Evolutionary conservation across 2,888 invertebrate genomes (phyloP).

Genomic region (Sipunculus nudus): DNA sequence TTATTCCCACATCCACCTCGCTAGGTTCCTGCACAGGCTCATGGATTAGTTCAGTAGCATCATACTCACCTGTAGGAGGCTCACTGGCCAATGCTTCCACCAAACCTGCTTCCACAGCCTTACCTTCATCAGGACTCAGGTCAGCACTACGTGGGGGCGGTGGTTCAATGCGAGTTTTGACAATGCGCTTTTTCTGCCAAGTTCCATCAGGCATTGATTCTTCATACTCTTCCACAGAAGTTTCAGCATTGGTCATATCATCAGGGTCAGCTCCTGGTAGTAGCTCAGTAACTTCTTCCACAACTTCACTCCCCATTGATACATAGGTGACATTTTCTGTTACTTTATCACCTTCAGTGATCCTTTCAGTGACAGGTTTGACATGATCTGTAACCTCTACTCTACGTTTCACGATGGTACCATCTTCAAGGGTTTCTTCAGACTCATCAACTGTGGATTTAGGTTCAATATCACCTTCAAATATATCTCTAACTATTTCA

Average conservation of each 20-base stretch:
- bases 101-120: too few relatives aligned
- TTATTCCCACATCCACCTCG: too few relatives aligned
- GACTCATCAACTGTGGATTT: conserved; percentile 13
- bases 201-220: conserved; percentile 56
- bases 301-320: conserved; percentile 18
- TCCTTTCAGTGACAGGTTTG: conserved; percentile 15
- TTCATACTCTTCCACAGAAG: conserved; percentile 39
- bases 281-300: conserved; percentile 18
- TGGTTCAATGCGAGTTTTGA: not conserved
- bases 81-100: too few relatives aligned
- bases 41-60: too few relatives aligned
- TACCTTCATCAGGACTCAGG: not conserved
- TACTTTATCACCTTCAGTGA: conserved; percentile 5
- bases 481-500: too few relatives aligned
- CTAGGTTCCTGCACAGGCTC: too few relatives aligned
- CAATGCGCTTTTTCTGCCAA: conserved; percentile 26
- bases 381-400: too few relatives aligned
- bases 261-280: conserved; percentile 15
- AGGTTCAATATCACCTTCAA: too few relatives aligned
- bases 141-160: not conserved
- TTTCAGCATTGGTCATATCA: conserved; percentile 26
- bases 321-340: conserved; percentile 4
- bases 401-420: not conserved
- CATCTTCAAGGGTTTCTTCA: conserved; percentile 1
- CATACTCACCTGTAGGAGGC: too few relatives aligned